Evolutionary conservation across 2,797 vertebrate species (phyloP).

Genomic region (Cottoperca gobio): DNA sequence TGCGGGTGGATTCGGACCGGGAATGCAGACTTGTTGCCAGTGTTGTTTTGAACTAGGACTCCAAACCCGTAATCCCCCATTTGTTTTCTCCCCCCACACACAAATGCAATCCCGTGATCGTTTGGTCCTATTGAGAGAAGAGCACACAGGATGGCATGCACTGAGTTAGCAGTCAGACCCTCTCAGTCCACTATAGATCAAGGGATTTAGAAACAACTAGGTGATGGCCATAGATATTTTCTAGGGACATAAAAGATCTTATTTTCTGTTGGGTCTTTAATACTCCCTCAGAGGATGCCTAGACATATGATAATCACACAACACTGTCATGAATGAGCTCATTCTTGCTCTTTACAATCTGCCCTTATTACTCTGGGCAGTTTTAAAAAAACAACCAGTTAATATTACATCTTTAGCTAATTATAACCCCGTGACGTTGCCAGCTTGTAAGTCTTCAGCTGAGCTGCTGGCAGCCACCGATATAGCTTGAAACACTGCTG

Average conservation of each 20-base stretch:
- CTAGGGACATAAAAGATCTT: conserved; percentile 28
- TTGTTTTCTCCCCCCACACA: conserved; percentile 91
- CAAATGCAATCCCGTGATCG: conserved; percentile 85
- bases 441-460: conserved; percentile 75
- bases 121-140: conserved; percentile 83
- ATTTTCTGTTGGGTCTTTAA: conserved; percentile 4
- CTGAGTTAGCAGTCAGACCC: conserved; percentile 68
- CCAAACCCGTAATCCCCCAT: conserved; percentile 99
- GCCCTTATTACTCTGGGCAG: conserved; percentile 39
- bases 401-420: conserved; percentile 80
- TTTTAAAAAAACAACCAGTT: conserved; percentile 56
- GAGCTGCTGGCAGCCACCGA: conserved; percentile 72
- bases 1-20: conserved; percentile 99
- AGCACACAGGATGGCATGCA: conserved; percentile 74
- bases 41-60: conserved; percentile 99
- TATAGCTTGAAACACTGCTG: conserved; percentile 57
- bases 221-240: conserved; percentile 39
- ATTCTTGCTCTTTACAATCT: conserved; percentile 42
- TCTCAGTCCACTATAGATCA: conserved; percentile 53
- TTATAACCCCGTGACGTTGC: conserved; percentile 87
- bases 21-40: conserved; percentile 99
- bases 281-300: conserved; percentile 31
- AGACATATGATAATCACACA: conserved; percentile 52
- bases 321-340: conserved; percentile 42
- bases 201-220: conserved; percentile 52